phyloP scores from a whole-genome alignment of 2,113 vertebrate species.

The Chinchilla lanigera region DNA sequence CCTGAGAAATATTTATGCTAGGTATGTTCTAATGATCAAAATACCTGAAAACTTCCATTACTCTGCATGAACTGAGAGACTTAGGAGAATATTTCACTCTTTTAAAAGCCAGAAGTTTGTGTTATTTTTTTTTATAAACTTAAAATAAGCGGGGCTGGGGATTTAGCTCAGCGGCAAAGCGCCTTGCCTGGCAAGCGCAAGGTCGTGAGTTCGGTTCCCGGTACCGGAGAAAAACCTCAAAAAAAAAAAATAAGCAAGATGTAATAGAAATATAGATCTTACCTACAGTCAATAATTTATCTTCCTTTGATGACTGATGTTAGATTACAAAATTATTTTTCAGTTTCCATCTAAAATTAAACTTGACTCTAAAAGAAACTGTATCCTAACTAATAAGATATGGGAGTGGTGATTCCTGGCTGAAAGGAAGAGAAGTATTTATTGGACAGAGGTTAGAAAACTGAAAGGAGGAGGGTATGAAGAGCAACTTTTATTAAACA shows the following conservation, averaged over 20 bases:
- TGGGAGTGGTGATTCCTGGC: background rate
- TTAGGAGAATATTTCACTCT: background rate
- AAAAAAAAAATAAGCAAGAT: slow-evolving; percentile 23
- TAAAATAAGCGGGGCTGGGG: too few relatives aligned
- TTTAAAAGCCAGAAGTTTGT: slow-evolving; percentile 30
- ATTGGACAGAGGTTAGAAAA: background rate
- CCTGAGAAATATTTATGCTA: slow-evolving; percentile 34
- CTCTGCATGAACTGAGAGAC: background rate
- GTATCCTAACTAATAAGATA: background rate
- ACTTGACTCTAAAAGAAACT: background rate
- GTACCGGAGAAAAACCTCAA: too few relatives aligned
- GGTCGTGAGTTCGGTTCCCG: too few relatives aligned
- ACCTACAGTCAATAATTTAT: background rate
- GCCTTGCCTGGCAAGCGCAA: too few relatives aligned
- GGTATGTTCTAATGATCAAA: slow-evolving; percentile 19
- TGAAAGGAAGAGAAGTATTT: background rate
- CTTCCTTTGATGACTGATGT: background rate
- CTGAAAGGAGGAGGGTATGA: background rate
- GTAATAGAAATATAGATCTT: slow-evolving; percentile 34
- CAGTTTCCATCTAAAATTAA: background rate
- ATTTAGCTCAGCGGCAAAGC: too few relatives aligned
- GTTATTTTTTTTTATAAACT: background rate
- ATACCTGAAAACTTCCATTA: background rate
- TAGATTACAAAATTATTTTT: slow-evolving; percentile 48
- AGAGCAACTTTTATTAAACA: slow-evolving; percentile 43